These are phyloP conservation scores for Lucinisca nassula DNA, from an alignment of 2,888 invertebrate genomes.

Conservation along the genomic window DNA sequence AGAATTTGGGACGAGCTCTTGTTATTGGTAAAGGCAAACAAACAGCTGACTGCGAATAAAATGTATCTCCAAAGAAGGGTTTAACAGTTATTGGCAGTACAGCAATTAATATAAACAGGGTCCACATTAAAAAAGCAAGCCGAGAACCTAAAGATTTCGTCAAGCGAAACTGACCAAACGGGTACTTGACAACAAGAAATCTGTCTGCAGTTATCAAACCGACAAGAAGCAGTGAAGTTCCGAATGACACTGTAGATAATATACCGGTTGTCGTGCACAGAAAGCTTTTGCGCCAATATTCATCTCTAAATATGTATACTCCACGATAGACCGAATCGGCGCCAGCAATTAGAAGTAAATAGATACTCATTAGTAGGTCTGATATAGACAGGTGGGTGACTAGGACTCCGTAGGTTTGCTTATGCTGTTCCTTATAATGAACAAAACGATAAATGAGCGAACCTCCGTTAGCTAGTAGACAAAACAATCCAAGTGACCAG, in stretches of 20 bases:
- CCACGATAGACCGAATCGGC: neutral
- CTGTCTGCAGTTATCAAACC: too few relatives aligned
- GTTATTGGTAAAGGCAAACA: neutral
- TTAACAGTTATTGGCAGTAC: neutral
- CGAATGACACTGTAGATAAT: neutral
- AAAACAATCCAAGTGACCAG: too few relatives aligned
- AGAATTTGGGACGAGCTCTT: neutral
- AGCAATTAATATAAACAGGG: neutral
- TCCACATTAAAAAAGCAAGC: neutral
- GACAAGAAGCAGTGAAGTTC: neutral
- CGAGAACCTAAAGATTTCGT: conserved; percentile 18
- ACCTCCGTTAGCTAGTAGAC: too few relatives aligned
- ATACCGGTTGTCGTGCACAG: too few relatives aligned
- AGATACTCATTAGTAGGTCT: neutral
- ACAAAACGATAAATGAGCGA: neutral
- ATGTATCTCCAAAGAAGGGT: neutral
- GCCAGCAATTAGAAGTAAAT: neutral
- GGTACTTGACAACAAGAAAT: too few relatives aligned
- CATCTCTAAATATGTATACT: neutral
- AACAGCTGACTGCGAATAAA: neutral
- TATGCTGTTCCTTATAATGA: neutral
- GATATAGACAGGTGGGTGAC: neutral
- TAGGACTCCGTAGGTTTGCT: neutral
- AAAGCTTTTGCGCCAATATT: neutral
- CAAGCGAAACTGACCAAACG: neutral